A percentile compares a stretch with the other conserved stretches of the same genome.
These are phyloP conservation scores for Aegotheles bennettii DNA, from an alignment of 2,113 vertebrate species.

Conservation along the genomic window DNA sequence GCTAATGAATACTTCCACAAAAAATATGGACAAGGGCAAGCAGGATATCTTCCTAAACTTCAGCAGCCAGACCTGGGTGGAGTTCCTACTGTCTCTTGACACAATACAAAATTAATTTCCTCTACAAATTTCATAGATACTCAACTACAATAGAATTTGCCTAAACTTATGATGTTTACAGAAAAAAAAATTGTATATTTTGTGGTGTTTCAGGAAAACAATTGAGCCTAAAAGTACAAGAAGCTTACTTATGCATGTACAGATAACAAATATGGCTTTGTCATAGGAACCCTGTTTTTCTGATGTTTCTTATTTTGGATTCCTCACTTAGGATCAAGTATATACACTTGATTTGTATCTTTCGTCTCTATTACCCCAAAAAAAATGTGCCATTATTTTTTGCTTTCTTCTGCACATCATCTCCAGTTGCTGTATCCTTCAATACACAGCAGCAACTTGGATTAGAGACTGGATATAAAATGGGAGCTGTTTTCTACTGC, in stretches of 20 bases:
- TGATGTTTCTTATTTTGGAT: neutral
- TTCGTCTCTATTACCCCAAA: neutral
- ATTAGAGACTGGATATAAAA: neutral
- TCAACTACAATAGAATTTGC: neutral
- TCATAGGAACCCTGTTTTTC: neutral
- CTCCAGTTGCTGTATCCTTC: neutral
- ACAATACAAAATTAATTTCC: neutral
- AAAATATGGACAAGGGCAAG: neutral
- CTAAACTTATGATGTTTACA: neutral
- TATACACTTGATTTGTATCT: neutral
- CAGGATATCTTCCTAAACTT: neutral
- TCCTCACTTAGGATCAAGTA: neutral
- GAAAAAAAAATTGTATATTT: too few relatives aligned
- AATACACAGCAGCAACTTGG: neutral
- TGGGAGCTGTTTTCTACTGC: neutral
- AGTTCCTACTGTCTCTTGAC: neutral
- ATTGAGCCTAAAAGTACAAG: neutral
- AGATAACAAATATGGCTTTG: neutral
- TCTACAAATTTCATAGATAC: neutral
- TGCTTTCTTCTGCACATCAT: neutral
- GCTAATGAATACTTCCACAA: neutral
- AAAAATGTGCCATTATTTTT: neutral
- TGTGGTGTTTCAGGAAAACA: neutral
- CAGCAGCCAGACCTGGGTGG: neutral
- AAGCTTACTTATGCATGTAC: neutral